Evolutionary conservation across 2,797 vertebrate species (phyloP).

Genomic region (Bufotes viridis): DNA sequence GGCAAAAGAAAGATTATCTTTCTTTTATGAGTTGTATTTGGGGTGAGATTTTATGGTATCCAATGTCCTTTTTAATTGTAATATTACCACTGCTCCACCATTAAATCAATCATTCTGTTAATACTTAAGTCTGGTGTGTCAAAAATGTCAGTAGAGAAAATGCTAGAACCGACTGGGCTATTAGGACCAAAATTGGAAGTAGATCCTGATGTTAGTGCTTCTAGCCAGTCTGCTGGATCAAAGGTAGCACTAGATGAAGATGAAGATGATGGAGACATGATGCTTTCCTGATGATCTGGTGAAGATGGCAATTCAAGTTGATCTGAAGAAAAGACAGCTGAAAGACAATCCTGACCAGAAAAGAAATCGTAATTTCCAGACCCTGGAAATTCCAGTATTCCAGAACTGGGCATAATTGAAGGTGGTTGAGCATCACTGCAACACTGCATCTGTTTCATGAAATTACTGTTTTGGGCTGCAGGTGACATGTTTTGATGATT

Average conservation of each 20-base stretch:
- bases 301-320: slow-evolving; percentile 72
- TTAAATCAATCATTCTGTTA: slow-evolving; percentile 78
- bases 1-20: slow-evolving; percentile 53
- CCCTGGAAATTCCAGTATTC: slow-evolving; percentile 73
- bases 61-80: not conserved
- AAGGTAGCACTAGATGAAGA: slow-evolving; percentile 68
- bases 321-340: slow-evolving; percentile 78
- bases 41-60: not conserved
- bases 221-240: slow-evolving; percentile 87
- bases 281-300: slow-evolving; percentile 72
- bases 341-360: slow-evolving; percentile 70
- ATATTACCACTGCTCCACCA: slow-evolving; percentile 69
- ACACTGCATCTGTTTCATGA: slow-evolving; percentile 51
- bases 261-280: slow-evolving; percentile 54
- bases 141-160: slow-evolving; percentile 84
- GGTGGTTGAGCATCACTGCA: slow-evolving; percentile 50
- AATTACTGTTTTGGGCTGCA: slow-evolving; percentile 53
- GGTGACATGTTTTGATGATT: slow-evolving; percentile 32
- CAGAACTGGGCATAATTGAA: slow-evolving; percentile 15
- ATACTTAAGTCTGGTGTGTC: slow-evolving; percentile 85
- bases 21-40: slow-evolving; percentile 22
- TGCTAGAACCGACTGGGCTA: slow-evolving; percentile 79
- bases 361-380: slow-evolving; percentile 72
- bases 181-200: slow-evolving; percentile 76
- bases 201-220: slow-evolving; percentile 79